These are phyloP conservation scores for Epistrophe grossulariae DNA, from an alignment of 2,888 invertebrate genomes.

Conservation along the genomic window DNA sequence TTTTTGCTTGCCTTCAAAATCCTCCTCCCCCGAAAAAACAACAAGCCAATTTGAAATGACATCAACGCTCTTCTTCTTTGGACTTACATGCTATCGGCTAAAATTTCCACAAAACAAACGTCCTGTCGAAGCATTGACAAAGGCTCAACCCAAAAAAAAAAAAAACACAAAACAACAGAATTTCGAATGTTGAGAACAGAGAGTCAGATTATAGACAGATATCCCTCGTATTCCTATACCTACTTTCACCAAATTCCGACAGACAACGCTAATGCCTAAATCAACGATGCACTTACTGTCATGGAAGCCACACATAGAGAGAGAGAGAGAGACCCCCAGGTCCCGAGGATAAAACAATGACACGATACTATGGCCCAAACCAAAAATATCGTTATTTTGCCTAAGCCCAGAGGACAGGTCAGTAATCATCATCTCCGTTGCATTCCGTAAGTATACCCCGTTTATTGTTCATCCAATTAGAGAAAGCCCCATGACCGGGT, in stretches of 20 bases:
- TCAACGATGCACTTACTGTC: conserved; percentile 60
- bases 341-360: conserved; percentile 34
- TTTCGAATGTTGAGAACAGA: conserved; percentile 27
- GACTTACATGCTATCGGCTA: conserved; percentile 1
- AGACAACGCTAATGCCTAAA: conserved; percentile 49
- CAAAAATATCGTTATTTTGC: conserved; percentile 54
- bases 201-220: neutral
- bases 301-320: conserved; percentile 9
- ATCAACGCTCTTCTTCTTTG: neutral
- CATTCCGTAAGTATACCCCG: conserved; percentile 39
- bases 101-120: conserved; percentile 25
- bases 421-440: conserved; percentile 51
- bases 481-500: conserved; percentile 40
- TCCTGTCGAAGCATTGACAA: conserved; percentile 23
- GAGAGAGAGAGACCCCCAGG: neutral
- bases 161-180: conserved; percentile 14
- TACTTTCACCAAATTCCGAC: neutral
- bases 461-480: conserved; percentile 46
- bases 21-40: neutral
- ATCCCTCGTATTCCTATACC: neutral
- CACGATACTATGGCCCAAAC: conserved; percentile 28
- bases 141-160: neutral
- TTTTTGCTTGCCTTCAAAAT: neutral
- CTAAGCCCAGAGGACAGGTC: conserved; percentile 49
- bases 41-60: conserved; percentile 10